Base-by-base conservation (phyloP, 1,140 invertebrate genomes). In the Sweltsa coloradensis region DNA sequence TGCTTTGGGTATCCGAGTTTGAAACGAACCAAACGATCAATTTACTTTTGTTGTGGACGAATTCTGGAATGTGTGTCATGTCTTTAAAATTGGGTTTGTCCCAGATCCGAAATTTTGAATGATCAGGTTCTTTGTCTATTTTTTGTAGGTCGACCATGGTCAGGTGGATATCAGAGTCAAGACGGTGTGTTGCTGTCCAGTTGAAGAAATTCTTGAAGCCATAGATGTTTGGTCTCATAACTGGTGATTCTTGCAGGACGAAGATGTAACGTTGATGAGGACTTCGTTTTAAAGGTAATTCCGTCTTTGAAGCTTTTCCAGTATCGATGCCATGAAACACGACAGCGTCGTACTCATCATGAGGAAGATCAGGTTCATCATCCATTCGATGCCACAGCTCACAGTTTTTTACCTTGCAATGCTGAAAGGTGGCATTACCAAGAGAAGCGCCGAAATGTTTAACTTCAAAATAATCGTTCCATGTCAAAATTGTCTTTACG, bases 161-260 rank as follows among this genome's bases (percentile, higher is more conserved):
- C 36, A 57, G 58, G 1, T 53, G 57, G 43, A 76, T 62, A 50
- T 75, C 72, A 3, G 73, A 74, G 57, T 75, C 66, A 13, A 60
- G 52, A 46, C 67, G 62, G 51, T 79, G 78, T 1, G 71, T 78
- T 48, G 71, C 63, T 2, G 76, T 77, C 72, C 71, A 73, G 54
- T 81, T 79, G 59, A 81, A 77, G 40, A 62, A 68, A 7, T 53
- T 49, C 11, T 44, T 46, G 26, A 64, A 56, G 24, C 57, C 53
- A 16, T 42, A 44, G 18, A 60, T 34, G 0, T 26, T 60, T 60
- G 1, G 59, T 62, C 50, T 64, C 61, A 0, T 47, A 7, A 42
- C 41, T 0, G 70, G 62, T 0, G 72, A 70, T 56, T 75, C 73
- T 49, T 65, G 62, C 23, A 64, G 67, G 14, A 70, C 62, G 44